Evolutionary conservation across 1,140 invertebrate species (phyloP).

Genomic region (Campoletis sonorensis): DNA sequence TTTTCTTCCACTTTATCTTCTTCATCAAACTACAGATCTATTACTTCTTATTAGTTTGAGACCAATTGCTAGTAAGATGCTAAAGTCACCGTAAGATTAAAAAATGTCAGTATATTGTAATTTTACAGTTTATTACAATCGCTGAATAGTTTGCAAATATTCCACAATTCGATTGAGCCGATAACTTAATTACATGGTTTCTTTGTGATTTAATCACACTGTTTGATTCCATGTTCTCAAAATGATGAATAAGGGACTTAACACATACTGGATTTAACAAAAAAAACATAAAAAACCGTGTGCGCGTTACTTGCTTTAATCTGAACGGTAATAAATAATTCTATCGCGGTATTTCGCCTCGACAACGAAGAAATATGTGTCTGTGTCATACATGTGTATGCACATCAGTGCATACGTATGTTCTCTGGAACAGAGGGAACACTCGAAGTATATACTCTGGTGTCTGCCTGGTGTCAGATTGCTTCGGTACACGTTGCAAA

Average conservation of each 20-base stretch:
- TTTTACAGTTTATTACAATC: too few species aligned
- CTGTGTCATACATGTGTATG: background rate
- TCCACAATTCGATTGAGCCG: too few species aligned
- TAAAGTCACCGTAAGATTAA: too few species aligned
- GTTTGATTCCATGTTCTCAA: too few species aligned
- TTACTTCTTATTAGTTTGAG: background rate
- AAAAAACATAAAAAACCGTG: background rate
- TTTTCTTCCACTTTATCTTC: background rate
- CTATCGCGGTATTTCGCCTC: background rate
- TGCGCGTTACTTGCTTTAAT: background rate
- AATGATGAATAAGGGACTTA: too few species aligned
- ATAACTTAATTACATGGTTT: too few species aligned
- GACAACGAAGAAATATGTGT: background rate
- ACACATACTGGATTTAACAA: background rate
- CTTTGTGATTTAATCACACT: too few species aligned
- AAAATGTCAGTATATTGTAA: too few species aligned
- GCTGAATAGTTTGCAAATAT: too few species aligned
- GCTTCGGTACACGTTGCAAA: background rate
- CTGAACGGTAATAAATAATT: background rate
- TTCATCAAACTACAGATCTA: background rate
- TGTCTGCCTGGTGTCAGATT: background rate
- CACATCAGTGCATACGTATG: background rate
- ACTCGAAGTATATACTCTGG: constrained; percentile 3
- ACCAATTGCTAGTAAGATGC: too few species aligned
- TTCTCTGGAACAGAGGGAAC: background rate